Base-by-base conservation (phyloP, 2,113 vertebrate species). In the Dendrocopos noguchii region DNA sequence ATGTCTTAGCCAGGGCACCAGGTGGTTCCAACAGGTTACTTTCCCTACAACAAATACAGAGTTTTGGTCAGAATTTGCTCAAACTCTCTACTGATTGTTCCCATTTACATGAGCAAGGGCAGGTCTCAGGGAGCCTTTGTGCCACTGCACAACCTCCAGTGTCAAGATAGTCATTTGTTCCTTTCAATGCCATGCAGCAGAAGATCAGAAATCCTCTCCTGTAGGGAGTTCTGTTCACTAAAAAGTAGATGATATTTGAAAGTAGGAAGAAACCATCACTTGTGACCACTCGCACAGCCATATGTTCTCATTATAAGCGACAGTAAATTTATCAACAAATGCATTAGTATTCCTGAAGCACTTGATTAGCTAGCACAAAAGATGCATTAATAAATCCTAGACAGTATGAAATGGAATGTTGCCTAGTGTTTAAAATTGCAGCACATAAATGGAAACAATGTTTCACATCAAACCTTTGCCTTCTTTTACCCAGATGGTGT, bases 101-200 rank as follows among this genome's bases (percentile, higher is more conserved):
- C 36, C 19, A 67, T 68, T 85, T 16, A 52, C 31, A 60, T 27
- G 27, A 63, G 63, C 36, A 75, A 33, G 16, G 9, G 6, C 33
- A 52, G 10, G 8, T 25, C 57, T 64, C 67, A 61, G 44, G 9
- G 44, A 72, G 46, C 19, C 44, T 34, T 27, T 12, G 20, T 63
- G 29, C 27, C 59, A 8, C 9, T 64, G 34, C 57, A 42, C 16
- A 57, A 2, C 39, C 39, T 39, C 44, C 34, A 0, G 7, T 29
- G 34, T 53, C 2, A 4, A 61, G 61, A 34, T 7, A 2, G 3
- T 47, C 9, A 11, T n/a, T 63, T 0, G 0, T 34, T 16, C 46
- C 16, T 74, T 63, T 57, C 74, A 33, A 33, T 68, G 67, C 6
- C 25, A 17, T 24, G 52, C 66, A 74, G 56, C 7, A 78, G 39